Percentiles rank a stretch among this genome's conserved stretches.
These are phyloP conservation scores for Peromyscus polionotus DNA, from an alignment of 2,113 vertebrate genomes.

Conservation along the genomic window DNA sequence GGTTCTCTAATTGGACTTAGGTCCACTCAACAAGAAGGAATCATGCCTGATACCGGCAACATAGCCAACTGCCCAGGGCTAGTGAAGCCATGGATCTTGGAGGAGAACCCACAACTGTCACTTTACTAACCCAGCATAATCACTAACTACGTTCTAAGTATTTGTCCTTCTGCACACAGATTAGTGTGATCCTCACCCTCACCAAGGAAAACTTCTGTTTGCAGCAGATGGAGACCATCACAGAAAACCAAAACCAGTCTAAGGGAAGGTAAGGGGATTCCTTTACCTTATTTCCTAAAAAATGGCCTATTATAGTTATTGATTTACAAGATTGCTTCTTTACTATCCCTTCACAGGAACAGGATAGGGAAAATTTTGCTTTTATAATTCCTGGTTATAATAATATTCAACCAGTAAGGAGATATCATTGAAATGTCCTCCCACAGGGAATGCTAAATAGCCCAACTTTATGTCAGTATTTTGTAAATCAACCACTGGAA, in stretches of 20 bases:
- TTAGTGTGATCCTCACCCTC: not conserved
- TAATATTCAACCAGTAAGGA: too few relatives aligned
- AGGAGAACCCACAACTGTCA: not conserved
- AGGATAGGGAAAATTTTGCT: too few relatives aligned
- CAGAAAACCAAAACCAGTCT: not conserved
- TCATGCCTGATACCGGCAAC: not conserved
- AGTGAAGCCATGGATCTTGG: not conserved
- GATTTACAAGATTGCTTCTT: too few relatives aligned
- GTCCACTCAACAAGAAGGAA: not conserved
- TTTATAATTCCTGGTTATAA: too few relatives aligned
- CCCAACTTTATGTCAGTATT: too few relatives aligned
- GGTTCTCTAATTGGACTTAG: not conserved
- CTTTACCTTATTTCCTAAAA: too few relatives aligned
- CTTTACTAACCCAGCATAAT: not conserved
- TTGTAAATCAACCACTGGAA: too few relatives aligned
- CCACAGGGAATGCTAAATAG: too few relatives aligned
- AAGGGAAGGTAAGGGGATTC: too few relatives aligned
- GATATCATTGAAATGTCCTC: too few relatives aligned
- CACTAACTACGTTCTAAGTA: not conserved
- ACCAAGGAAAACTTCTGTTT: not conserved
- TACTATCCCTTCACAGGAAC: too few relatives aligned
- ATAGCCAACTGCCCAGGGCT: not conserved
- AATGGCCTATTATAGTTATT: too few relatives aligned
- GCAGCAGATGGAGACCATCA: not conserved
- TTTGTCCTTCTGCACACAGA: not conserved